Percentiles rank a stretch among this genome's conserved stretches.
Conservation (phyloP, 2,888 invertebrate species). For the Drosophila meridionalis region DNA sequence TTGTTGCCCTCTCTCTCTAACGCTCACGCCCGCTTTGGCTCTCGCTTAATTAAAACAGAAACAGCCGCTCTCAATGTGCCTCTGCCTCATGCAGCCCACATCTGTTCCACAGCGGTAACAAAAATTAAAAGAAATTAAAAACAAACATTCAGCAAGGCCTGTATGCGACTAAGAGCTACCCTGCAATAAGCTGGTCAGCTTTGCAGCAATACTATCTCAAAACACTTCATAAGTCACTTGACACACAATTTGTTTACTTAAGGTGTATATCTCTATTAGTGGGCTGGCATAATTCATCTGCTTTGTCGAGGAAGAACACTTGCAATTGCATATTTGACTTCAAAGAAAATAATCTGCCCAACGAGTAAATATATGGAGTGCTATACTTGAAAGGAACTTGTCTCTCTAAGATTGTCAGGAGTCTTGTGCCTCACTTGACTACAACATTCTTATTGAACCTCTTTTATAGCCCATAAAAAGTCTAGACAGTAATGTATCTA, state of each 20-base stretch:
- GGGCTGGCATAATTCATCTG: not conserved
- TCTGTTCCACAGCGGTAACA: constrained; percentile 55
- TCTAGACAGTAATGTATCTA: no score
- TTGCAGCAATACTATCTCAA: no score
- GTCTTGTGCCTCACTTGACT: not conserved
- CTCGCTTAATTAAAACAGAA: constrained; percentile 77
- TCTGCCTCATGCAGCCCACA: constrained; percentile 68
- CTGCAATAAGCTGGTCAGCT: constrained; percentile 9
- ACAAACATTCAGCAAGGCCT: constrained; percentile 27
- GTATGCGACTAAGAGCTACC: constrained; percentile 24
- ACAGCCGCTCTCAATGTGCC: constrained; percentile 64
- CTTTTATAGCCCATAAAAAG: no score
- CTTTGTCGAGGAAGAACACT: not conserved
- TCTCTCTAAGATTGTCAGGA: not conserved
- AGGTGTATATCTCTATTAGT: not conserved
- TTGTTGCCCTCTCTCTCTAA: constrained; percentile 4
- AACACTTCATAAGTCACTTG: no score
- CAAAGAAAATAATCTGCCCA: not conserved
- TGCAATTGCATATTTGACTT: not conserved
- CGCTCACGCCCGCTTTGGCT: constrained; percentile 40
- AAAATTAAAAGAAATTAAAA: constrained; percentile 78
- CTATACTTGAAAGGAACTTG: not conserved
- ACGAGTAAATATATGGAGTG: not conserved
- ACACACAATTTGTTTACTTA: no score
- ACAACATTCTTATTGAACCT: not conserved